Percentiles rank a stretch among this genome's conserved stretches.
phyloP scores from a whole-genome alignment of 37 sponge, comb jelly and placozoan genomes.

The Haliclona indistincta region DNA sequence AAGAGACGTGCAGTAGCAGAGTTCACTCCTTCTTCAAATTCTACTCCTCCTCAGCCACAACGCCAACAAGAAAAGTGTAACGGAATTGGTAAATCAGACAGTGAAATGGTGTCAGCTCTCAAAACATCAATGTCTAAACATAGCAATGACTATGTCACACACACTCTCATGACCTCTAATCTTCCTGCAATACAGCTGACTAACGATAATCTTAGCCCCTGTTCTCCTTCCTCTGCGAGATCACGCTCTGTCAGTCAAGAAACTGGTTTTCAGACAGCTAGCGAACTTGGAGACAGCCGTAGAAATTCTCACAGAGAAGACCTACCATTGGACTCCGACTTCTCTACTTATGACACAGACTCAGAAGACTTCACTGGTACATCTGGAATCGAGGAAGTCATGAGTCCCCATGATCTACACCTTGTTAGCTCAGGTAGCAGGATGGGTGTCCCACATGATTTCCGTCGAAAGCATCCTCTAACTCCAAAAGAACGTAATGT shows the following conservation, averaged over 20 bases:
- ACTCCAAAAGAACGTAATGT: constrained; percentile 49
- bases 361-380: constrained; percentile 58
- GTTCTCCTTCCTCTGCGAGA: neutral
- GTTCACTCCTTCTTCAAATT: no score
- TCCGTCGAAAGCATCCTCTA: constrained; percentile 17
- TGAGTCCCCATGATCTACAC: constrained; percentile 25
- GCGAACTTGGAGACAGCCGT: constrained; percentile 30
- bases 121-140: no score
- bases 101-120: no score
- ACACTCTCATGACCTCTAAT: no score
- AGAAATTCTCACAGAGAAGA: constrained; percentile 10
- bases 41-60: no score
- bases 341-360: constrained; percentile 36
- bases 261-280: constrained; percentile 66
- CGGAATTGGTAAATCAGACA: no score
- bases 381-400: constrained; percentile 29
- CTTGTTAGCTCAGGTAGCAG: constrained; percentile 35
- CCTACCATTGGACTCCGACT: constrained; percentile 3
- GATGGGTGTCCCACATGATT: neutral
- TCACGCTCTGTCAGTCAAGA: constrained; percentile 46
- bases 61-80: no score
- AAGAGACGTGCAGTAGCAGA: no score
- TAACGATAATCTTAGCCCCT: no score
- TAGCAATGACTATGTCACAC: no score
- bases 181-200: no score